These are phyloP conservation scores for Pipistrellus pipistrellus DNA, from an alignment of 2,797 vertebrate species.

Conservation along the genomic window DNA sequence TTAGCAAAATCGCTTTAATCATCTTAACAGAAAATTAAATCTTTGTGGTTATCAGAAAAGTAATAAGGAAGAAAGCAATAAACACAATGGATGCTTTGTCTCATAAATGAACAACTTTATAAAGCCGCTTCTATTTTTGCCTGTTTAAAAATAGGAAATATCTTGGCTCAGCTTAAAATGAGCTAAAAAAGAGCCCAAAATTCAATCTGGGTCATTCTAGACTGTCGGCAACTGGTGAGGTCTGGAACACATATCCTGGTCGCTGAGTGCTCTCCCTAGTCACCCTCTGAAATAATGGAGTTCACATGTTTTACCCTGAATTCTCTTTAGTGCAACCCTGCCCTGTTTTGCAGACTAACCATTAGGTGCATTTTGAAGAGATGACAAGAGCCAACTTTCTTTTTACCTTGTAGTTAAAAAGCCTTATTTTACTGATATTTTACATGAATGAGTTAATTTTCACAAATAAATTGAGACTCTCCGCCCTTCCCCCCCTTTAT, in stretches of 20 bases:
- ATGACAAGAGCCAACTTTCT: neutral
- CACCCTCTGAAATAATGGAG: neutral
- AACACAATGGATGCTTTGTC: conserved; percentile 15
- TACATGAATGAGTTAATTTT: conserved; percentile 16
- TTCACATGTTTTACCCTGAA: neutral
- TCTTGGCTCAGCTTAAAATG: conserved; percentile 30
- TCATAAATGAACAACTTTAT: conserved; percentile 50
- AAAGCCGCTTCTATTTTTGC: conserved; percentile 35
- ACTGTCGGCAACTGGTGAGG: neutral
- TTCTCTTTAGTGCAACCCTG: neutral
- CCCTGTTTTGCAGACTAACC: neutral
- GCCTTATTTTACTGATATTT: conserved; percentile 37
- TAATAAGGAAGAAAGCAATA: conserved; percentile 34
- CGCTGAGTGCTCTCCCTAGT: neutral
- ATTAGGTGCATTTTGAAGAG: neutral
- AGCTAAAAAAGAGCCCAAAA: neutral
- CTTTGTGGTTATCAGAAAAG: neutral
- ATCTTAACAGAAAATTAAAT: conserved; percentile 51
- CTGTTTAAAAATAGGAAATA: conserved; percentile 57
- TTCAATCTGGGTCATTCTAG: neutral
- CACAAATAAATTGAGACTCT: conserved; percentile 14
- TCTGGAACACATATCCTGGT: neutral
- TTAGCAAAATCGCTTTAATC: conserved; percentile 57
- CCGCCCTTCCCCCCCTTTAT: neutral
- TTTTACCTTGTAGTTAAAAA: neutral